Percentiles rank a stretch among this genome's conserved stretches.
phyloP scores from a whole-genome alignment of 2,888 invertebrate genomes.

The Sminthurinus aureus region DNA sequence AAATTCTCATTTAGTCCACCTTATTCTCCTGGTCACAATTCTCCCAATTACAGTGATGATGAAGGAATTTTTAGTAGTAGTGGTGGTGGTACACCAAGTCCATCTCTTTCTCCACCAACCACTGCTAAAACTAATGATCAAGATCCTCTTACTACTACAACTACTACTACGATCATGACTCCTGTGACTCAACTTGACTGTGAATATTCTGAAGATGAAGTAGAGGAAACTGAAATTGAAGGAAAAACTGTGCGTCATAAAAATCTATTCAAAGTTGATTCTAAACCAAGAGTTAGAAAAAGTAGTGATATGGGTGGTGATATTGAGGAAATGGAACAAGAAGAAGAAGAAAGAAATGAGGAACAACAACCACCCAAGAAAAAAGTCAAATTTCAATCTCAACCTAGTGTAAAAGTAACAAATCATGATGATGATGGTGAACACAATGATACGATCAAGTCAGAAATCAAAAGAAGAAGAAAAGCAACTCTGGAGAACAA shows the following conservation, averaged over 20 bases:
- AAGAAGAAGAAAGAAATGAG: background rate
- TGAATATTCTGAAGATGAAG: conserved; percentile 20
- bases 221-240: background rate
- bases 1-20: background rate
- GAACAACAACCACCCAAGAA: background rate
- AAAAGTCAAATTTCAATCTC: background rate
- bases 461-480: background rate
- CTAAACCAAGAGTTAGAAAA: too few relatives aligned
- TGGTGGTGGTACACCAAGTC: background rate
- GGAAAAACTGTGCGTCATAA: too few relatives aligned
- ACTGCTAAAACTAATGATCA: background rate
- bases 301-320: too few relatives aligned
- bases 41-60: conserved; percentile 21
- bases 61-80: conserved; percentile 13
- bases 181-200: too few relatives aligned
- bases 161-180: background rate
- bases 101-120: background rate
- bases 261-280: too few relatives aligned
- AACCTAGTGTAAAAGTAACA: background rate
- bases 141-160: background rate
- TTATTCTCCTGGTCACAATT: background rate
- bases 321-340: too few relatives aligned
- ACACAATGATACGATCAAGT: background rate
- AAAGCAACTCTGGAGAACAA: too few relatives aligned
- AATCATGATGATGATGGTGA: background rate